These are phyloP conservation scores for Sipha maydis DNA, from an alignment of 2,888 invertebrate genomes.

Conservation along the genomic window DNA sequence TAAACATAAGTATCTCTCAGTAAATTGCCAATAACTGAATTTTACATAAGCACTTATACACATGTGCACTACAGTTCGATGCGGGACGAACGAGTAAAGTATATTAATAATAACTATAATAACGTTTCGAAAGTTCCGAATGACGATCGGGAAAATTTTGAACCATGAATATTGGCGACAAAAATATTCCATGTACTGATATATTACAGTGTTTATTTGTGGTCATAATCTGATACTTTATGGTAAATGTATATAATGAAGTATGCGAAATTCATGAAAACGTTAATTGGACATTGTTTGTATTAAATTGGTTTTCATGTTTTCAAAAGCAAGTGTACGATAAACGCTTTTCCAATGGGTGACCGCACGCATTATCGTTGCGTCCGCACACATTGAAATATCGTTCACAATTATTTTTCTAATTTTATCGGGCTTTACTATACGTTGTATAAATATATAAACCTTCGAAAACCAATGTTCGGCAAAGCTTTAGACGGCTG, in stretches of 20 bases:
- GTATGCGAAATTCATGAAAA: not conserved
- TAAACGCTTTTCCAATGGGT: not conserved
- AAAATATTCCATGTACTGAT: no score
- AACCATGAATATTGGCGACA: no score
- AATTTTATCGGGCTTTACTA: not conserved
- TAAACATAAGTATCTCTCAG: not conserved
- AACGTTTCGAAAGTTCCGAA: no score
- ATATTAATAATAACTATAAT: no score
- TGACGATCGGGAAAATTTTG: no score
- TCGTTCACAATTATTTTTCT: not conserved
- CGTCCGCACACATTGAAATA: not conserved
- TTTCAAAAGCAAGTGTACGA: not conserved
- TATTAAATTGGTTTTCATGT: not conserved
- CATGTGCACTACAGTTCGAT: not conserved
- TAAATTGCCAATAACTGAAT: not conserved
- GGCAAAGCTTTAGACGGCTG: not conserved
- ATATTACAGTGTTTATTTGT: no score
- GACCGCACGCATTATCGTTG: not conserved
- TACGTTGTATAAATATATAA: not conserved
- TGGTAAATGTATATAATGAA: no score
- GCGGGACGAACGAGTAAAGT: no score
- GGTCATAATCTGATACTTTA: no score
- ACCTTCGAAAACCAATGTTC: constrained; percentile 1
- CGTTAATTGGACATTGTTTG: not conserved
- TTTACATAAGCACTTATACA: not conserved